Conservation (phyloP, 2,797 vertebrate species). For the Ficedula albicollis region DNA sequence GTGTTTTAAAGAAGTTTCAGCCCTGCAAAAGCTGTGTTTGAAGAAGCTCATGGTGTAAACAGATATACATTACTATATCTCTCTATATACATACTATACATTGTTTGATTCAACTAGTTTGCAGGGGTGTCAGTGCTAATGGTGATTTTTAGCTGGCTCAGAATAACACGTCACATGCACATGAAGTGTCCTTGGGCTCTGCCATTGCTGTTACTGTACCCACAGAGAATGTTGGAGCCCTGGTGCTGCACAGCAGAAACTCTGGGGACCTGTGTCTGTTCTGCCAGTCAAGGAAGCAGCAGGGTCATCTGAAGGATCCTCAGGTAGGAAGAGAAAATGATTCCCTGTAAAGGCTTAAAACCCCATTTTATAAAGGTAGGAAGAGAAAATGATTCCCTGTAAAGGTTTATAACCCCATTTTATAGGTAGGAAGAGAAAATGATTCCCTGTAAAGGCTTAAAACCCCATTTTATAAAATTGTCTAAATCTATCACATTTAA, state of each 20-base stretch:
- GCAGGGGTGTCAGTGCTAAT: neutral
- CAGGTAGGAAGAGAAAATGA: neutral
- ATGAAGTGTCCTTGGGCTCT: neutral
- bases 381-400: neutral
- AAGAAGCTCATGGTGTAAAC: neutral
- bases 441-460: neutral
- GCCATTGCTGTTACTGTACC: neutral
- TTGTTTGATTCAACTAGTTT: neutral
- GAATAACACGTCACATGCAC: neutral
- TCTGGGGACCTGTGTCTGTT: neutral
- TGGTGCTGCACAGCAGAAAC: neutral
- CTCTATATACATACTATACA: no score
- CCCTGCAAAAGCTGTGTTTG: neutral
- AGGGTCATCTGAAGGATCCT: neutral
- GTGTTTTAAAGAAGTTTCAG: neutral
- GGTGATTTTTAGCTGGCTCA: neutral
- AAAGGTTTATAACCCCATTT: neutral
- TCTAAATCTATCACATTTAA: neutral
- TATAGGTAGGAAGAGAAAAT: neutral
- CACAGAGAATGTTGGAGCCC: neutral
- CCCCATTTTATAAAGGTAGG: neutral
- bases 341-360: neutral
- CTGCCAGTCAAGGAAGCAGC: neutral
- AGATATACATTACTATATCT: neutral
- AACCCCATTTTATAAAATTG: neutral